Percentiles rank a stretch among this genome's conserved stretches.
Conservation (phyloP, 64 coral and sea anemone species). For the Stylophora pistillata region DNA sequence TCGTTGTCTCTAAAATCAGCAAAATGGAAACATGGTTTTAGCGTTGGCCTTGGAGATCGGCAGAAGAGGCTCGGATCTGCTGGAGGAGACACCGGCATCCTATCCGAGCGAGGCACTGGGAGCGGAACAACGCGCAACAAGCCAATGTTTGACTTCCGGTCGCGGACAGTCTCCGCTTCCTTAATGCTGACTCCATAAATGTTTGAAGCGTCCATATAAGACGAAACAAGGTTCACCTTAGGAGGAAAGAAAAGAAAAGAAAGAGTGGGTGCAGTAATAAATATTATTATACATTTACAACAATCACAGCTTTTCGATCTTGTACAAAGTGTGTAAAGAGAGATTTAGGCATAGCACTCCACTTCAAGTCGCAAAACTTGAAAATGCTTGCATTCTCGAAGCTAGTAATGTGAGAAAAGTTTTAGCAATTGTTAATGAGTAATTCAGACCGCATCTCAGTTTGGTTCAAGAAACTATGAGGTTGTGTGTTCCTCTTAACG, state of each 20-base stretch:
- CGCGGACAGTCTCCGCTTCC: neutral
- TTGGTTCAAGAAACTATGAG: too few species aligned
- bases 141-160: neutral
- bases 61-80: neutral
- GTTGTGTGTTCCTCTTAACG: too few species aligned
- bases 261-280: too few species aligned
- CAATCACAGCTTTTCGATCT: too few species aligned
- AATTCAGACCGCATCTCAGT: too few species aligned
- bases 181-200: neutral
- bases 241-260: neutral
- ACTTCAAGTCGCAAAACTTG: too few species aligned
- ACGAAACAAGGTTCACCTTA: neutral
- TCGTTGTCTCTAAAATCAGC: conserved; percentile 13
- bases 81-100: neutral
- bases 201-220: neutral
- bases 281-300: too few species aligned
- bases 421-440: too few species aligned
- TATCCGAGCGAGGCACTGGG: neutral
- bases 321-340: too few species aligned
- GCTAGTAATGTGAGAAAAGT: too few species aligned
- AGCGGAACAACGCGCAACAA: neutral
- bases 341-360: too few species aligned
- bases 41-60: neutral
- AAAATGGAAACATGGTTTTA: neutral
- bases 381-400: too few species aligned